phyloP scores from a whole-genome alignment of 2,888 invertebrate genomes.

The Ceraclea dissimilis region DNA sequence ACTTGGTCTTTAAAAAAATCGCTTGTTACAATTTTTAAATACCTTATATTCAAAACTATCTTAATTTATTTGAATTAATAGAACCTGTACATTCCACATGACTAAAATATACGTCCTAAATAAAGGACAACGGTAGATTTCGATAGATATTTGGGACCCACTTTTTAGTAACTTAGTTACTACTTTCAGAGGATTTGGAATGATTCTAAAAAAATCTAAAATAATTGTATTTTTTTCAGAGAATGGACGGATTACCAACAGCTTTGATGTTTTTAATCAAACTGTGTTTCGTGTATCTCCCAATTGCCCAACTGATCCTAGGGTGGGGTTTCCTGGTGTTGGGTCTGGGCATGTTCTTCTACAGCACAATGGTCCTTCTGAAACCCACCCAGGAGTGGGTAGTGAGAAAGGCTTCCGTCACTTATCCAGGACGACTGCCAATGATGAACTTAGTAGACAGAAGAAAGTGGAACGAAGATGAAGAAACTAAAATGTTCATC shows the following conservation, averaged over 20 bases:
- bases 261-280: conserved; percentile 39
- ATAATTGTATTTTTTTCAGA: conserved; percentile 30
- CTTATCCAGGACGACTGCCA: not conserved
- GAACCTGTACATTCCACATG: no score
- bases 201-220: no score
- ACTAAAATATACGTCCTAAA: no score
- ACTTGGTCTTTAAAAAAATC: no score
- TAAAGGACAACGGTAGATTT: no score
- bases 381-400: not conserved
- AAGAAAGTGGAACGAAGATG: not conserved
- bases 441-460: not conserved
- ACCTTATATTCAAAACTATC: no score
- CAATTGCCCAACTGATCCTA: conserved; percentile 41
- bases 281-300: conserved; percentile 45
- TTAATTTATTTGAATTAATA: no score
- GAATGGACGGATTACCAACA: conserved; percentile 37
- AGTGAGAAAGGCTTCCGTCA: not conserved
- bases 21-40: no score
- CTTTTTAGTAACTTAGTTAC: no score
- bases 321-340: conserved; percentile 40
- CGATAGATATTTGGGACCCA: no score
- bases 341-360: conserved; percentile 40
- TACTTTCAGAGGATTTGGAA: no score
- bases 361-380: conserved; percentile 12
- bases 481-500: not conserved